Conservation (phyloP, 2,888 invertebrate species). For the Dryadula phaetusa region DNA sequence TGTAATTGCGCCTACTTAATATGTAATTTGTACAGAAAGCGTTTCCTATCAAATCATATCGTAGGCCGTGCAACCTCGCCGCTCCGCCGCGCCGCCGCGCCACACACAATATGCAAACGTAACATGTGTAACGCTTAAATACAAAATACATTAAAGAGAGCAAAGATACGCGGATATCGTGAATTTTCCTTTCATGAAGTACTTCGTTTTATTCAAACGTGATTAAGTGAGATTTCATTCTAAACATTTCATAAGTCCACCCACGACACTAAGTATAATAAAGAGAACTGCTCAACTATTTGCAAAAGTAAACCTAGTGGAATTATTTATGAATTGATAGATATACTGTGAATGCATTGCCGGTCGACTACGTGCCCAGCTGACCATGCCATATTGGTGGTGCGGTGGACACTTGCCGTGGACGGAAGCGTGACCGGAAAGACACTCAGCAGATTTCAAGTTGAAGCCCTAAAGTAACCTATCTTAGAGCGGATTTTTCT, state of each 20-base stretch:
- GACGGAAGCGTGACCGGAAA: constrained; percentile 65
- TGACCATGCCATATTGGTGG: background rate
- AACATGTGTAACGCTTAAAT: background rate
- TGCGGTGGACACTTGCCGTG: constrained; percentile 50
- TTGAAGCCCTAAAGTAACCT: constrained; percentile 50
- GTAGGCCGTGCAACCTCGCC: background rate
- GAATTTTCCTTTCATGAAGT: background rate
- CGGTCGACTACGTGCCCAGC: background rate
- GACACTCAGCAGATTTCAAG: constrained; percentile 61
- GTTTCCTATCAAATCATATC: constrained; percentile 1
- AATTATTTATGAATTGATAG: background rate
- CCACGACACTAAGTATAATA: no score
- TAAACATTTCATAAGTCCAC: no score
- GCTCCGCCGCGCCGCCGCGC: background rate
- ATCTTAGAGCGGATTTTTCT: constrained; percentile 49
- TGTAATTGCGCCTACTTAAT: background rate
- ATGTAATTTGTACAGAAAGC: background rate
- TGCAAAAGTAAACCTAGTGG: no score
- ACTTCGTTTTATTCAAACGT: background rate
- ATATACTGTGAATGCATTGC: background rate
- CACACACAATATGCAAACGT: background rate
- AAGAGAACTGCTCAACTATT: no score
- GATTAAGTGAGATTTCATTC: background rate
- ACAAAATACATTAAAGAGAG: background rate
- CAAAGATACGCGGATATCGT: background rate